Conservation (phyloP, 2,888 invertebrate species). For the Acrocera orbiculus region DNA sequence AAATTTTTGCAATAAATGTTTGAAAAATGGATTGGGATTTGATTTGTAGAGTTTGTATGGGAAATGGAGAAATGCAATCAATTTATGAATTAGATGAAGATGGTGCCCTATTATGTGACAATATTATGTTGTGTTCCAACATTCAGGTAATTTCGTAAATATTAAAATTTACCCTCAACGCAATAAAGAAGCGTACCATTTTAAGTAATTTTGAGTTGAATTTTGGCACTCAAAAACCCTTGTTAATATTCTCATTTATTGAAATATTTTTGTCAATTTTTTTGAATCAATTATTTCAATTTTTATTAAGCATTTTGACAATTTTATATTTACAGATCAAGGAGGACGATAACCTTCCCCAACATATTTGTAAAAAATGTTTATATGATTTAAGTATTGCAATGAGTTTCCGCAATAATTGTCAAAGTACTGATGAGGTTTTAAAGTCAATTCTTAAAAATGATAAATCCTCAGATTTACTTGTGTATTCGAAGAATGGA, state of each 20-base stretch:
- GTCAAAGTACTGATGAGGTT: slow-evolving; percentile 14
- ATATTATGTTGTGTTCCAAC: slow-evolving; percentile 24
- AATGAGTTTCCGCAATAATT: slow-evolving; percentile 12
- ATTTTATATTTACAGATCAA: slow-evolving; percentile 1
- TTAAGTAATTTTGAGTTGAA: no score
- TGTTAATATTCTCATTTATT: neutral
- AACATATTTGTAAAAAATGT: slow-evolving; percentile 14
- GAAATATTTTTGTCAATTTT: neutral
- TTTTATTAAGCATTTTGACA: neutral
- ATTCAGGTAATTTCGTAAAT: slow-evolving; percentile 4
- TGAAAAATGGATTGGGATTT: slow-evolving; percentile 11
- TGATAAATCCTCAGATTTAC: slow-evolving; percentile 2
- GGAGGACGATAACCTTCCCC: slow-evolving; percentile 10
- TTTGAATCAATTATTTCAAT: neutral
- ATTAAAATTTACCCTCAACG: no score
- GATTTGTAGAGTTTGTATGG: slow-evolving; percentile 14
- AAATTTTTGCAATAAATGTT: slow-evolving; percentile 1
- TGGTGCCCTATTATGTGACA: slow-evolving; percentile 21
- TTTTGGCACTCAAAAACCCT: no score
- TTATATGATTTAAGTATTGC: slow-evolving; percentile 11
- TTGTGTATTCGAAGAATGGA: no score
- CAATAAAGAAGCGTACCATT: no score
- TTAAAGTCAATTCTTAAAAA: slow-evolving; percentile 10
- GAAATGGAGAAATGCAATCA: slow-evolving; percentile 13
- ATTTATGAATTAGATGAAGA: slow-evolving; percentile 14